These are phyloP conservation scores for Tinea trinotella DNA, from an alignment of 2,888 invertebrate species.

Conservation along the genomic window DNA sequence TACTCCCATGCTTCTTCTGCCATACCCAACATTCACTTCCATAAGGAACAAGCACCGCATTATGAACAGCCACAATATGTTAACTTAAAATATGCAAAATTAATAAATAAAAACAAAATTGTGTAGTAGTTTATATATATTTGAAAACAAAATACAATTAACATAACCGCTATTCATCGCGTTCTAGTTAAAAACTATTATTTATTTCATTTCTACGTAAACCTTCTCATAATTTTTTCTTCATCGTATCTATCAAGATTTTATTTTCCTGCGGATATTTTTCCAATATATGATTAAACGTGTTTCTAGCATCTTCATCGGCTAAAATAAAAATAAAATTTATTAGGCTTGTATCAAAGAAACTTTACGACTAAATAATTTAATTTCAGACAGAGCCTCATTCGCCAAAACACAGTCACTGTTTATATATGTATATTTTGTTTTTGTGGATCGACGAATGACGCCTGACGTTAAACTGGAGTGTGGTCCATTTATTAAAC, in stretches of 20 bases:
- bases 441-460: too few relatives aligned
- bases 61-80: too few relatives aligned
- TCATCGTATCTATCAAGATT: slow-evolving; percentile 23
- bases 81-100: too few relatives aligned
- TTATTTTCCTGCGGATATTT: slow-evolving; percentile 45
- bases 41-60: too few relatives aligned
- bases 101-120: not conserved
- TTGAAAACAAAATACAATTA: not conserved
- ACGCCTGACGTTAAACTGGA: too few relatives aligned
- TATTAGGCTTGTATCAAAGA: too few relatives aligned
- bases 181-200: not conserved
- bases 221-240: slow-evolving; percentile 21
- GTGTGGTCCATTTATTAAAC: too few relatives aligned
- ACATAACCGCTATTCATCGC: not conserved
- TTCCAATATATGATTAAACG: slow-evolving; percentile 28
- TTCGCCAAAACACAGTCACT: too few relatives aligned
- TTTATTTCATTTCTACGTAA: not conserved
- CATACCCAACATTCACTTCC: too few relatives aligned
- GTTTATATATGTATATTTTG: not conserved
- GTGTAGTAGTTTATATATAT: not conserved
- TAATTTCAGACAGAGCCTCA: too few relatives aligned
- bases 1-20: too few relatives aligned
- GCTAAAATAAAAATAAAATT: not conserved
- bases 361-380: too few relatives aligned
- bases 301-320: not conserved